Evolutionary conservation across 2,888 invertebrate species (phyloP).

Genomic region (Philonicus albiceps): DNA sequence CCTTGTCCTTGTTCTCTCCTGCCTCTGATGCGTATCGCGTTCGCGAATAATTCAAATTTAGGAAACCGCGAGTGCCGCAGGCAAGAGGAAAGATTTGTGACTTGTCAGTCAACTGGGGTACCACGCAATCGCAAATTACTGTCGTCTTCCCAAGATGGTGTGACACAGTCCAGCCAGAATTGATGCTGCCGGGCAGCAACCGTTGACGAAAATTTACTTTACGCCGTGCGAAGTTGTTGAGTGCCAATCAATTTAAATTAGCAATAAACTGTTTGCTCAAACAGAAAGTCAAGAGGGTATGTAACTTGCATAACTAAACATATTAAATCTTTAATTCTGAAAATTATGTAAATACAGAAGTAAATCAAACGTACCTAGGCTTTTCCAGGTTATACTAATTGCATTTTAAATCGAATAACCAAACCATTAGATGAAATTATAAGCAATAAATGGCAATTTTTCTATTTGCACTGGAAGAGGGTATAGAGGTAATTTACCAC

Average conservation of each 20-base stretch:
- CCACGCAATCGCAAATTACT: not conserved
- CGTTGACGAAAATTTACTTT: not conserved
- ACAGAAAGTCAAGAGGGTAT: not conserved
- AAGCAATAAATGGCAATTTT: too few species aligned
- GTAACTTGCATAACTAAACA: not conserved
- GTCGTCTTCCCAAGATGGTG: not conserved
- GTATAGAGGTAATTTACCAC: too few species aligned
- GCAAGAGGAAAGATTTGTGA: not conserved
- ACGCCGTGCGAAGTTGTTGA: not conserved
- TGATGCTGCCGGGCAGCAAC: not conserved
- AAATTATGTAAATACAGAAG: not conserved
- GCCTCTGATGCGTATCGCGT: not conserved
- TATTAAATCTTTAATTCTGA: not conserved
- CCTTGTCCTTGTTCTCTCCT: not conserved
- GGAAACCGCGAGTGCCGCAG: not conserved
- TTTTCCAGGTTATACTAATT: not conserved
- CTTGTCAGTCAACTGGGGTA: not conserved
- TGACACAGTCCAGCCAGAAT: not conserved
- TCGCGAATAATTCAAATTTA: not conserved
- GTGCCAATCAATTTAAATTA: not conserved
- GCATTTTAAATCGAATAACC: not conserved
- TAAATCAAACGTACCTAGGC: not conserved
- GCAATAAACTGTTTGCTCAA: not conserved
- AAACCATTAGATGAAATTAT: too few species aligned
- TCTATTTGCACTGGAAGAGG: too few species aligned